Evolutionary conservation across 2,888 invertebrate species (phyloP).

Genomic region (Epistrophe grossulariae): DNA sequence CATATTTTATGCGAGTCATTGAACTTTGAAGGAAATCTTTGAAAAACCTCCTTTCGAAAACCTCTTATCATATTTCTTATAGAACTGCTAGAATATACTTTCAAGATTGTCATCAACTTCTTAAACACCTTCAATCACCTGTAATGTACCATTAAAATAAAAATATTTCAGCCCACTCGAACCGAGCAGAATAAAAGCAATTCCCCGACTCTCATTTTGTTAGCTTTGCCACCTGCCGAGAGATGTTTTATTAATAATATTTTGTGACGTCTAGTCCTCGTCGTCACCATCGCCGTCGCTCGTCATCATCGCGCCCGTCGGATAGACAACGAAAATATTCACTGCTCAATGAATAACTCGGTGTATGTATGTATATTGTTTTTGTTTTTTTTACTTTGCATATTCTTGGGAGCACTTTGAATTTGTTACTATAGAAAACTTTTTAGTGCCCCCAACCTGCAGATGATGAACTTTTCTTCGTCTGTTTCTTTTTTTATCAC

Average conservation of each 20-base stretch:
- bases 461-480: conserved; percentile 26
- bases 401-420: conserved; percentile 61
- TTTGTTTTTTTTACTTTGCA: conserved; percentile 56
- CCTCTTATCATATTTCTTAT: conserved; percentile 8
- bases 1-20: not conserved
- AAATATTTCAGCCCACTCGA: conserved; percentile 14
- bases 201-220: not conserved
- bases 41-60: not conserved
- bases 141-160: conserved; percentile 32
- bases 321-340: conserved; percentile 19
- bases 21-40: conserved; percentile 1
- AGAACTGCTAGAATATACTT: not conserved
- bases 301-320: not conserved
- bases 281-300: not conserved
- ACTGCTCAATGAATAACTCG: conserved; percentile 51
- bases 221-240: conserved; percentile 35
- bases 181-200: conserved; percentile 7
- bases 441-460: conserved; percentile 52
- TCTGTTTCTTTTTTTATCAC: conserved; percentile 8
- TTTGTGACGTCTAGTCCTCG: conserved; percentile 47
- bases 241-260: conserved; percentile 70
- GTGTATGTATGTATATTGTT: not conserved
- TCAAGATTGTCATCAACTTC: conserved; percentile 26
- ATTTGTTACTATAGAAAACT: conserved; percentile 56
- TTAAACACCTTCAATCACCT: conserved; percentile 30